Conservation (phyloP, 2,888 invertebrate genomes). For the Hemithea aestivaria region DNA sequence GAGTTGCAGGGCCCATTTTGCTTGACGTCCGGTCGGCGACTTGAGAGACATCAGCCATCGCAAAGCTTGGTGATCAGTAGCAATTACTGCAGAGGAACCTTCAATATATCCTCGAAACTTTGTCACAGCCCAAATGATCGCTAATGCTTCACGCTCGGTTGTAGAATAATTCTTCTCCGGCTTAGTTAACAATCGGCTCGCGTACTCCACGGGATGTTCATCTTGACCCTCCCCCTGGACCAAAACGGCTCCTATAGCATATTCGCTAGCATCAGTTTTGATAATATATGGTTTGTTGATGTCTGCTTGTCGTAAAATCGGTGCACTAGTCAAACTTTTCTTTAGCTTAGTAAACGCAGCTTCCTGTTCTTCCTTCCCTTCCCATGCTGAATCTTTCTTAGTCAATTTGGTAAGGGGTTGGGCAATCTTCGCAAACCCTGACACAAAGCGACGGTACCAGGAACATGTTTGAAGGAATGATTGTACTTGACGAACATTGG, state of each 20-base stretch:
- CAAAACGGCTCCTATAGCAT: too few species aligned
- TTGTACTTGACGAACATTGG: too few species aligned
- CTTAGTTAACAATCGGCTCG: constrained; percentile 14
- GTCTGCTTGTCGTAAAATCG: constrained; percentile 1
- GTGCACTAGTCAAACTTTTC: neutral
- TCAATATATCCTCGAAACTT: constrained; percentile 36
- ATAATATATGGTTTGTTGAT: neutral
- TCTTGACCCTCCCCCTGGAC: too few species aligned
- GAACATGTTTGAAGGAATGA: too few species aligned
- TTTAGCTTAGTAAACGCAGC: neutral
- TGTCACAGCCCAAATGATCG: constrained; percentile 16
- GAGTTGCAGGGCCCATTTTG: constrained; percentile 51
- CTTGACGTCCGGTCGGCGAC: constrained; percentile 46
- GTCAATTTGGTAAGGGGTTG: too few species aligned
- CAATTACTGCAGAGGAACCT: constrained; percentile 39
- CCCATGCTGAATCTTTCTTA: too few species aligned
- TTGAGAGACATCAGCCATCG: constrained; percentile 45
- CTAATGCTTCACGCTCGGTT: constrained; percentile 16
- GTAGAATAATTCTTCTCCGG: constrained; percentile 17
- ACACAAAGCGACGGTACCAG: too few species aligned
- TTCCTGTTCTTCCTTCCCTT: constrained; percentile 1
- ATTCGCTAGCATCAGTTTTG: too few species aligned
- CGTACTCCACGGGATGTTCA: constrained; percentile 25
- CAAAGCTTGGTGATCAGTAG: constrained; percentile 58
- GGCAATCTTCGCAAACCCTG: too few species aligned